phyloP scores from a whole-genome alignment of 2,113 vertebrate genomes.

The Siniperca chuatsi region DNA sequence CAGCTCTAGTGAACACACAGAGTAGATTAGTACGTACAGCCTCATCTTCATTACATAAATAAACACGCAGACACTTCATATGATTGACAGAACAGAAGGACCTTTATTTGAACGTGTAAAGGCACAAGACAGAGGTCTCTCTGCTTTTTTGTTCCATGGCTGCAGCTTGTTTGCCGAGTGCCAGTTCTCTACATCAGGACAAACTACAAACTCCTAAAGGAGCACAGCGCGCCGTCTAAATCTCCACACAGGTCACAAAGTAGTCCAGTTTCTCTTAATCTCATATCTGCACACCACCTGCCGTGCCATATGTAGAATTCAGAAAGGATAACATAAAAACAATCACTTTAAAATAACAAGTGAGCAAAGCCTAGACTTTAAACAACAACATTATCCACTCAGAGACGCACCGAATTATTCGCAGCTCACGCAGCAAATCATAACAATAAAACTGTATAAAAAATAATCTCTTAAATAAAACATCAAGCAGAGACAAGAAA shows the following conservation, averaged over 20 bases:
- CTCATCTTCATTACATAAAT: not conserved
- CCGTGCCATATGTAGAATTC: not conserved
- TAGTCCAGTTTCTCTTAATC: slow-evolving; percentile 3
- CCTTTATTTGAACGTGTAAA: slow-evolving; percentile 68
- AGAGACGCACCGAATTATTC: not conserved
- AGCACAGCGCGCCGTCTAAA: not conserved
- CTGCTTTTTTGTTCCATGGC: slow-evolving; percentile 18
- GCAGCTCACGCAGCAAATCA: slow-evolving; percentile 52
- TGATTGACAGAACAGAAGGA: slow-evolving; percentile 23
- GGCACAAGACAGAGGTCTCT: slow-evolving; percentile 59
- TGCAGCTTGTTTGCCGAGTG: slow-evolving; percentile 7
- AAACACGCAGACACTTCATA: not conserved
- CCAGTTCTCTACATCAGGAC: slow-evolving; percentile 12
- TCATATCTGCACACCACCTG: slow-evolving; percentile 6
- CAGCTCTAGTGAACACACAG: too few species aligned
- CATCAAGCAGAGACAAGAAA: slow-evolving; percentile 19
- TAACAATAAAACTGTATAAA: slow-evolving; percentile 50
- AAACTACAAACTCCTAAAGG: slow-evolving; percentile 12
- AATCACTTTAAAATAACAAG: slow-evolving; percentile 2
- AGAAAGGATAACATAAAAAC: not conserved
- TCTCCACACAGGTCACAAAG: not conserved
- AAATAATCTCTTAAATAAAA: slow-evolving; percentile 72
- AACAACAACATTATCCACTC: slow-evolving; percentile 1
- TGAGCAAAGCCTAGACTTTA: not conserved
- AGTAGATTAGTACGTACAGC: not conserved